Percentiles rank a stretch among this genome's conserved stretches.
These are phyloP conservation scores for Phocoena sinus DNA, from an alignment of 2,113 vertebrate species.

Conservation along the genomic window DNA sequence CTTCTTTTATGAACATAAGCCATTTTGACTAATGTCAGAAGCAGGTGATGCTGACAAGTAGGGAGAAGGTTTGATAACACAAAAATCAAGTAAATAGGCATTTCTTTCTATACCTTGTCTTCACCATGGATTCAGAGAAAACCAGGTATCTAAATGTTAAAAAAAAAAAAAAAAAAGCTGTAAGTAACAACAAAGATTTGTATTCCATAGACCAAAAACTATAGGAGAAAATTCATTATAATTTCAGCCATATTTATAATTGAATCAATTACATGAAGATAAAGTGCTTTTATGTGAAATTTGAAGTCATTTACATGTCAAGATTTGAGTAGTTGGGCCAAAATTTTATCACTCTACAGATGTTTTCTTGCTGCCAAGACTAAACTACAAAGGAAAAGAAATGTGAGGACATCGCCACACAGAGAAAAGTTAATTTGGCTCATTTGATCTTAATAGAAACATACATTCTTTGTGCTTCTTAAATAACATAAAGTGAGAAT, in stretches of 20 bases:
- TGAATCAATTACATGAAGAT: background rate
- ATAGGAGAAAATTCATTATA: background rate
- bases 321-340: background rate
- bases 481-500: background rate
- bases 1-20: background rate
- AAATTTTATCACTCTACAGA: background rate
- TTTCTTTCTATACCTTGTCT: background rate
- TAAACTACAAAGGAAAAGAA: background rate
- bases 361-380: background rate
- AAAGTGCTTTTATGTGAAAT: background rate
- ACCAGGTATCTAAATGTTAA: background rate
- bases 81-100: background rate
- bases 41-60: background rate
- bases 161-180: background rate
- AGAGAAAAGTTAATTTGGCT: background rate
- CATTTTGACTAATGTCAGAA: background rate
- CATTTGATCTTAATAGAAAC: background rate
- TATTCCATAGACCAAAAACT: background rate
- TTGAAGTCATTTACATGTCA: background rate
- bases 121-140: background rate
- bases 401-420: background rate
- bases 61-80: background rate
- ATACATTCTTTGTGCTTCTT: background rate
- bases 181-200: background rate
- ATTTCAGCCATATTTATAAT: background rate